A percentile compares a stretch with the other conserved stretches of the same genome.
Conservation (phyloP, 2,113 vertebrate genomes). For the Nyctereutes procyonoides region DNA sequence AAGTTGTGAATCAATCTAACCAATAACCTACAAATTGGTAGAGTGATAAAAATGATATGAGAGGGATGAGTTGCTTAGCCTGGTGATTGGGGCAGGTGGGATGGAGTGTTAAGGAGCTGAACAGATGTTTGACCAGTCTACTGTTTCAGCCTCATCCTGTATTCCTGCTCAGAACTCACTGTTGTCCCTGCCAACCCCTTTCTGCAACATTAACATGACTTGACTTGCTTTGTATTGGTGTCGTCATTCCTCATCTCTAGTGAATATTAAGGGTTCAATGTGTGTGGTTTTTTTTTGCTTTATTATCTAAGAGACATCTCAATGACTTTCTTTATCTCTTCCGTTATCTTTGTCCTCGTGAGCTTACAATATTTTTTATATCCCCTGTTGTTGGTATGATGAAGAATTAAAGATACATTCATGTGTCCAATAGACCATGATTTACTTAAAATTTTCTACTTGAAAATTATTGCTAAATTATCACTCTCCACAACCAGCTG, state of each 20-base stretch:
- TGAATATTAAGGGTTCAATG: background rate
- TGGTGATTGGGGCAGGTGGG: background rate
- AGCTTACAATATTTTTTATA: background rate
- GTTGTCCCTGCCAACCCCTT: background rate
- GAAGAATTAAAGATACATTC: background rate
- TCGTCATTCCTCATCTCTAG: background rate
- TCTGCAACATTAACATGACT: background rate
- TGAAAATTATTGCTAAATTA: background rate
- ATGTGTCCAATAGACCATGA: background rate
- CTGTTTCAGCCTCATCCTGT: background rate
- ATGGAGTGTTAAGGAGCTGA: background rate
- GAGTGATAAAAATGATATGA: background rate
- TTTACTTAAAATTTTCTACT: conserved; percentile 9
- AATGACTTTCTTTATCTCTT: background rate
- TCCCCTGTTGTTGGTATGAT: background rate
- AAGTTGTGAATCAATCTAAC: background rate
- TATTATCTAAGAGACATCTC: background rate
- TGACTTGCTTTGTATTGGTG: background rate
- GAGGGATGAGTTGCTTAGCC: background rate
- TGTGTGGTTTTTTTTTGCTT: background rate
- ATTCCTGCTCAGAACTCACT: background rate
- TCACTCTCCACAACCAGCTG: background rate
- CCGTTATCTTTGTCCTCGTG: background rate
- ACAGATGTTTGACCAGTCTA: background rate
- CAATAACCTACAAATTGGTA: background rate